phyloP scores from a whole-genome alignment of 2,113 vertebrate genomes.

The Sisor rabdophorus region DNA sequence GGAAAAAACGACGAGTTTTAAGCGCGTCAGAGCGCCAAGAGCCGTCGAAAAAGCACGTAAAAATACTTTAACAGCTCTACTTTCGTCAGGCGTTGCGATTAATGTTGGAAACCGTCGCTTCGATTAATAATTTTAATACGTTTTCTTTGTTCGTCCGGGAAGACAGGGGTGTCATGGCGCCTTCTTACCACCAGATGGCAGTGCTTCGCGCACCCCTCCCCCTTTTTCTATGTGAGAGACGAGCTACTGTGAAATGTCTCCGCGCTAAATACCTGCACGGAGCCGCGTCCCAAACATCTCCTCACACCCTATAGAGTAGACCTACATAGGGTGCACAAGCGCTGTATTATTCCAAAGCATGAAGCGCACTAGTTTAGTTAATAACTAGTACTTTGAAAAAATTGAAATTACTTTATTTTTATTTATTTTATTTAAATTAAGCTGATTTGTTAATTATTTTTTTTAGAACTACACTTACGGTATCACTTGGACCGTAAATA shows the following conservation, averaged over 20 bases:
- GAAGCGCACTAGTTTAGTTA: background rate
- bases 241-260: slow-evolving; percentile 37
- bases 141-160: slow-evolving; percentile 56
- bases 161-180: slow-evolving; percentile 45
- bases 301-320: background rate
- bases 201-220: slow-evolving; percentile 43
- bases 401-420: too few relatives aligned
- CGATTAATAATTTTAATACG: slow-evolving; percentile 46
- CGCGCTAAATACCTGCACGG: slow-evolving; percentile 25
- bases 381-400: background rate
- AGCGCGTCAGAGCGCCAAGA: background rate
- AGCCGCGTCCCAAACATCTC: background rate
- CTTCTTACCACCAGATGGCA: slow-evolving; percentile 52
- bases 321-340: background rate
- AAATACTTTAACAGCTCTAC: slow-evolving; percentile 42
- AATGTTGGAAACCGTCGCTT: slow-evolving; percentile 9
- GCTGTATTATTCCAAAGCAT: background rate
- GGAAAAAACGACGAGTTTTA: slow-evolving; percentile 41
- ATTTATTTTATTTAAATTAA: too few relatives aligned
- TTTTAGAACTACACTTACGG: too few relatives aligned
- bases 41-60: slow-evolving; percentile 10
- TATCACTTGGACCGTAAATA: too few relatives aligned
- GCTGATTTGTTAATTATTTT: too few relatives aligned
- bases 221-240: slow-evolving; percentile 18
- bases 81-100: slow-evolving; percentile 9